These are phyloP conservation scores for Campaea margaritaria DNA, from an alignment of 2,888 invertebrate species.

Conservation along the genomic window DNA sequence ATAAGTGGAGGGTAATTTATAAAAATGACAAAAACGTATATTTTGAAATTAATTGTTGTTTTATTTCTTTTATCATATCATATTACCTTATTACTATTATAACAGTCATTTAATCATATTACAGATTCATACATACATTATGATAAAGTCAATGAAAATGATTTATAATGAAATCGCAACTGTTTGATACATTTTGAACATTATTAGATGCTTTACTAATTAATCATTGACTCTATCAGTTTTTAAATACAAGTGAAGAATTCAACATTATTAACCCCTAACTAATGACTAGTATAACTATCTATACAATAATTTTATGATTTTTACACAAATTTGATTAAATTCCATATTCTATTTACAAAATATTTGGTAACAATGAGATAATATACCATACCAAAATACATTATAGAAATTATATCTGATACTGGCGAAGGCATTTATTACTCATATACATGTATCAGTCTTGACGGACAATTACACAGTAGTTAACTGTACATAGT, in stretches of 20 bases:
- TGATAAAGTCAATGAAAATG: slow-evolving; percentile 48
- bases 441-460: slow-evolving; percentile 70
- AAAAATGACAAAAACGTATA: neutral
- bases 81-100: slow-evolving; percentile 51
- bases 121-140: slow-evolving; percentile 52
- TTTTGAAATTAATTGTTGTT: slow-evolving; percentile 56
- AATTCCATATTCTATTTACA: slow-evolving; percentile 72
- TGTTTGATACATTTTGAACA: slow-evolving; percentile 1
- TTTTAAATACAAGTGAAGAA: slow-evolving; percentile 28
- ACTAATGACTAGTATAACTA: slow-evolving; percentile 82
- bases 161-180: neutral
- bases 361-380: slow-evolving; percentile 85
- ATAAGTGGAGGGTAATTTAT: neutral
- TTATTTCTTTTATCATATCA: slow-evolving; percentile 60
- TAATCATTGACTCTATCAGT: slow-evolving; percentile 23
- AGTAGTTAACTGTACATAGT: slow-evolving; percentile 17
- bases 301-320: slow-evolving; percentile 70
- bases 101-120: slow-evolving; percentile 69
- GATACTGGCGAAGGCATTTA: slow-evolving; percentile 75
- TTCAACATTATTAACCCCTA: slow-evolving; percentile 70
- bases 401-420: slow-evolving; percentile 66
- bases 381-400: slow-evolving; percentile 81
- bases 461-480: slow-evolving; percentile 65
- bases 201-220: neutral
- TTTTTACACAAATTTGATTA: slow-evolving; percentile 53